phyloP scores from a whole-genome alignment of 1,140 invertebrate species.

The Danaus plexippus region DNA sequence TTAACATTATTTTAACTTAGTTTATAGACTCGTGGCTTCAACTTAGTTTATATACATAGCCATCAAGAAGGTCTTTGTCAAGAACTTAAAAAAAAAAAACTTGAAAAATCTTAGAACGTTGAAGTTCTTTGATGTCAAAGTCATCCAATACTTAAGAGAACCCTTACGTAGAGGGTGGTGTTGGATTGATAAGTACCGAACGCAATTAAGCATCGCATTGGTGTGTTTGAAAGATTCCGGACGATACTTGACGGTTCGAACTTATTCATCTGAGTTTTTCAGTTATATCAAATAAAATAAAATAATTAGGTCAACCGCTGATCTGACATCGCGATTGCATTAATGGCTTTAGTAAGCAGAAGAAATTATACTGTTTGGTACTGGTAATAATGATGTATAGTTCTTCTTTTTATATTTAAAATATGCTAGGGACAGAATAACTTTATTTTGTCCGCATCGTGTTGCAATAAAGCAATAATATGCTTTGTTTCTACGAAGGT shows the following conservation, averaged over 20 bases:
- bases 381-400: too few species aligned
- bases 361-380: too few species aligned
- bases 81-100: conserved; percentile 13
- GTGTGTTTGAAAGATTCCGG: conserved; percentile 44
- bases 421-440: conserved; percentile 2
- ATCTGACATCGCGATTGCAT: too few species aligned
- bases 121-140: conserved; percentile 43
- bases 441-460: conserved; percentile 7
- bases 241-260: conserved; percentile 30
- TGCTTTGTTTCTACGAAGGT: too few species aligned
- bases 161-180: conserved; percentile 30
- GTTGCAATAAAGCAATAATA: too few species aligned
- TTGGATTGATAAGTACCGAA: conserved; percentile 32
- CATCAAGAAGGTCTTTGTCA: conserved; percentile 12
- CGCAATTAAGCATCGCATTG: conserved; percentile 47
- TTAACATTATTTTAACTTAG: too few species aligned
- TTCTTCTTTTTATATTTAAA: not conserved
- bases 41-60: too few species aligned
- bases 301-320: not conserved
- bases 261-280: conserved; percentile 25
- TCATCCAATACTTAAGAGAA: conserved; percentile 44
- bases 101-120: conserved; percentile 16
- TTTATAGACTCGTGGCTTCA: too few species aligned
- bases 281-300: not conserved
- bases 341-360: too few species aligned